Evolutionary conservation across 2,113 vertebrate species (phyloP), one percentile per base, ranked within the genome.

Genomic region (Eulemur rufifrons): DNA sequence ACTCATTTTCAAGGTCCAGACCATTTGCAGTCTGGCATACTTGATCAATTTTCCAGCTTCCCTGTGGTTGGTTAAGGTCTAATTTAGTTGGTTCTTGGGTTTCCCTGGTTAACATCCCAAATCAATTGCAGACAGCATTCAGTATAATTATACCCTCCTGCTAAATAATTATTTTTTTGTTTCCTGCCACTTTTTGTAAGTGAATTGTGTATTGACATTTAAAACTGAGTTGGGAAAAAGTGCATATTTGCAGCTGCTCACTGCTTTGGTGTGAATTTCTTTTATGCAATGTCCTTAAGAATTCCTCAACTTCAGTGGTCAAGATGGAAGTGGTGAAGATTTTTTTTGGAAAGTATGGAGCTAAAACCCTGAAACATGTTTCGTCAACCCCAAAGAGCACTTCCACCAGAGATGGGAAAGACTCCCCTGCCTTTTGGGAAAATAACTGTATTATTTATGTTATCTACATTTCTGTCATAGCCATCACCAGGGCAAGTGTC

Each of bases 161-260:
- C 96, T 96, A 90, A 95, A 87, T 86, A 88, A 94, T 89, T 63
- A 37, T 76, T 74, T 47, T n/a, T 32, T 47, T 52, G 15, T 80
- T 92, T 95, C 63, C 47, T 88, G 69, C 21, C 23, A 82, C 39
- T 68, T 95, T 94, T 63, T 74, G 52, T 92, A 92, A 80, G 74
- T 94, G 59, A 81, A 42, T 29, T 80, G 12, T 95, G 34, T 56
- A 56, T 86, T 96, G 86, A 96, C 61, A 94, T 97, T 97, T 96
- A 94, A 97, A 94, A 96, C 37, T 56, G 11, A 87, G n/a, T 76
- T 84, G 54, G 81, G 54, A 29, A 90, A 92, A 78, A 68, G n/a
- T 71, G 18, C 27, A 42, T 63, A 81, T 86, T 73, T 97, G 45
- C 37, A 91, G 66, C 59, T 88, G 0, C 21, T 32, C 21, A 8